Evolutionary conservation across 2,888 invertebrate species (phyloP).

Genomic region (Amaurobius ferox): DNA sequence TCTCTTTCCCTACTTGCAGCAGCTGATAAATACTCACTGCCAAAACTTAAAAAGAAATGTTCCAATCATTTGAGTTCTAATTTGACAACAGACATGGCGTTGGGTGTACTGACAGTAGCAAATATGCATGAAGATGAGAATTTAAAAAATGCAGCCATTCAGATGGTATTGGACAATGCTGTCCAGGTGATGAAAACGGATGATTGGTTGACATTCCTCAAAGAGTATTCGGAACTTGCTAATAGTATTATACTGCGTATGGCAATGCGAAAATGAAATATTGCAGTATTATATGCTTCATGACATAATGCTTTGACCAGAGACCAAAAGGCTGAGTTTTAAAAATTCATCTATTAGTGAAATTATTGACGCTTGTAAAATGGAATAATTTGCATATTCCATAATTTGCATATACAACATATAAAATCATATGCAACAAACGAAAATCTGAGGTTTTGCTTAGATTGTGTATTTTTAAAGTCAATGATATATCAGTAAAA

Average conservation of each 20-base stretch:
- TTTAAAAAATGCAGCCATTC: conserved; percentile 40
- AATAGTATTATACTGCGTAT: conserved; percentile 47
- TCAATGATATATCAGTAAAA: too few relatives aligned
- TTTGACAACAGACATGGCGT: conserved; percentile 18
- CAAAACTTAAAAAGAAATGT: conserved; percentile 41
- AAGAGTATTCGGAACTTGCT: conserved; percentile 44
- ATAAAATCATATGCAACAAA: too few relatives aligned
- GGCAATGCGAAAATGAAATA: conserved; percentile 27
- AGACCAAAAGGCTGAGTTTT: too few relatives aligned
- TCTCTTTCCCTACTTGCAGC: conserved; percentile 33
- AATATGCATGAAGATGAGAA: conserved; percentile 38
- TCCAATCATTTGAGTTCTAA: conserved; percentile 23
- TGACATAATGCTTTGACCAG: too few relatives aligned
- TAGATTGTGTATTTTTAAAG: too few relatives aligned
- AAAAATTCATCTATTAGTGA: too few relatives aligned
- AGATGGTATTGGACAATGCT: conserved; percentile 39
- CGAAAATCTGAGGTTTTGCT: too few relatives aligned
- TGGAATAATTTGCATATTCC: too few relatives aligned
- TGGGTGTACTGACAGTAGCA: conserved; percentile 38
- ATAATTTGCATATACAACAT: too few relatives aligned
- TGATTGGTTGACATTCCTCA: conserved; percentile 53
- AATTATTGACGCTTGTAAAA: too few relatives aligned
- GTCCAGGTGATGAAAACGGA: conserved; percentile 41
- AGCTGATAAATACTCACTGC: conserved; percentile 45
- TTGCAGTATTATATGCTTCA: not conserved